phyloP scores from a whole-genome alignment of 35 echinoderm and acorn worm species.

The Ptychodera flava region DNA sequence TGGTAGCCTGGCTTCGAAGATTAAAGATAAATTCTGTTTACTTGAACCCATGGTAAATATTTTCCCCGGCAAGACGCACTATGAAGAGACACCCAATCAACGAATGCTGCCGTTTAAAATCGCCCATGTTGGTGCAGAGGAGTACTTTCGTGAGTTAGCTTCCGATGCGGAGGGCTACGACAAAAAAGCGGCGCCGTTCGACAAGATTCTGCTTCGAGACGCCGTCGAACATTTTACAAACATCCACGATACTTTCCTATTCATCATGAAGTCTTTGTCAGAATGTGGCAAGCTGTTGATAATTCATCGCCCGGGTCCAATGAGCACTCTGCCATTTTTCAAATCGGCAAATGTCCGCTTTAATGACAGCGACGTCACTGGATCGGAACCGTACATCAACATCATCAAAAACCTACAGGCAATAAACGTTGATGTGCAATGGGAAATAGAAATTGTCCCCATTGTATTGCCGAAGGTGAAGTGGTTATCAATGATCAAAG shows the following conservation, averaged over 20 bases:
- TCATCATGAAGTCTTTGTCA: slow-evolving; percentile 67
- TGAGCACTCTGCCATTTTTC: slow-evolving; percentile 86
- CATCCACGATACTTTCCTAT: slow-evolving; percentile 53
- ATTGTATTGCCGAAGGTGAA: slow-evolving; percentile 96
- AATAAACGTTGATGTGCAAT: slow-evolving; percentile 75
- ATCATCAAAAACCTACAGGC: slow-evolving; percentile 68
- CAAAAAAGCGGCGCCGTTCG: slow-evolving; percentile 68
- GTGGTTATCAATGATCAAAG: slow-evolving; percentile 87
- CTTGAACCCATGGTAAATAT: slow-evolving; percentile 94
- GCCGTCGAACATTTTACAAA: slow-evolving; percentile 82
- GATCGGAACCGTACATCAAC: slow-evolving; percentile 71
- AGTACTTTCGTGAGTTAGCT: slow-evolving; percentile 85
- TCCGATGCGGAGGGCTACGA: slow-evolving; percentile 20
- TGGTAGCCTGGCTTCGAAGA: slow-evolving; percentile 73
- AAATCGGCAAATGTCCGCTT: slow-evolving; percentile 61
- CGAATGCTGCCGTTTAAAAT: slow-evolving; percentile 80
- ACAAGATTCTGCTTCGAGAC: slow-evolving; percentile 89
- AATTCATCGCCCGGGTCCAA: slow-evolving; percentile 83
- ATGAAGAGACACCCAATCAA: slow-evolving; percentile 83
- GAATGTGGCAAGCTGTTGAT: slow-evolving; percentile 61
- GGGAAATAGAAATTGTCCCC: slow-evolving; percentile 83
- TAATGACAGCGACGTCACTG: slow-evolving; percentile 47
- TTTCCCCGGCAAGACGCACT: slow-evolving; percentile 82
- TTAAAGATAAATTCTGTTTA: slow-evolving; percentile 88
- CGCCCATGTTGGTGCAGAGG: slow-evolving; percentile 70